Conservation (phyloP, 1,140 invertebrate genomes). For the Pseudomyrmex flavicornis region DNA sequence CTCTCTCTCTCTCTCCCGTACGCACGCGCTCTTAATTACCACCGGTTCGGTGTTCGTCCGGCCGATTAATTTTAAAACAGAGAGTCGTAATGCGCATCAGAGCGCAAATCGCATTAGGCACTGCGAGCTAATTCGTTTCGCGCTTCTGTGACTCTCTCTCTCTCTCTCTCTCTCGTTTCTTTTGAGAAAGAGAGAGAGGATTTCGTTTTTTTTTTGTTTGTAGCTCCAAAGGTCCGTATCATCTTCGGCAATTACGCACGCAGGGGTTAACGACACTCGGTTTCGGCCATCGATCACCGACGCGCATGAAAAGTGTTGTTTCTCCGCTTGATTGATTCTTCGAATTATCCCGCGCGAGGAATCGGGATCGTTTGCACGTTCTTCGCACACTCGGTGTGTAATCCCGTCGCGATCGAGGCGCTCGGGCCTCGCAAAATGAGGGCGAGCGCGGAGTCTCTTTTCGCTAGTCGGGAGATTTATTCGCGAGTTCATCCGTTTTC, state of each 20-base stretch:
- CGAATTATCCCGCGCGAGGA: slow-evolving; percentile 27
- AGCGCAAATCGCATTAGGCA: too few species aligned
- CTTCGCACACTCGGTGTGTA: slow-evolving; percentile 26
- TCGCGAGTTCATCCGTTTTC: slow-evolving; percentile 70
- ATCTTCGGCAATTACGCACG: slow-evolving; percentile 36
- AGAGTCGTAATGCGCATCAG: too few species aligned
- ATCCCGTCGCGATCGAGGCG: slow-evolving; percentile 29
- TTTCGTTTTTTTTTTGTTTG: not conserved
- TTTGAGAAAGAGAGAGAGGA: too few species aligned
- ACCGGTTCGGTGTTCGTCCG: too few species aligned
- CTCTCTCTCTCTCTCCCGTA: too few species aligned
- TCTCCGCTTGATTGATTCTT: slow-evolving; percentile 54
- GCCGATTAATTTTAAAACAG: too few species aligned
- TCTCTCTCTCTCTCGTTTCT: too few species aligned
- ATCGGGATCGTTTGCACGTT: slow-evolving; percentile 56
- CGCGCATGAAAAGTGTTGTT: slow-evolving; percentile 45
- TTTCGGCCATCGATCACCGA: slow-evolving; percentile 46
- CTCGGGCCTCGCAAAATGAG: slow-evolving; percentile 47
- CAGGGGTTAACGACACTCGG: slow-evolving; percentile 42
- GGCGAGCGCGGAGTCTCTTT: not conserved
- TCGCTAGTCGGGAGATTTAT: slow-evolving; percentile 67
- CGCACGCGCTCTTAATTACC: too few species aligned
- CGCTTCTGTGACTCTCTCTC: too few species aligned
- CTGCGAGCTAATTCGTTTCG: not conserved
- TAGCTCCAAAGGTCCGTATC: slow-evolving; percentile 8